A percentile compares a stretch with the other conserved stretches of the same genome.
Conservation (phyloP, 2,888 invertebrate species). For the Amphipoea lucens region DNA sequence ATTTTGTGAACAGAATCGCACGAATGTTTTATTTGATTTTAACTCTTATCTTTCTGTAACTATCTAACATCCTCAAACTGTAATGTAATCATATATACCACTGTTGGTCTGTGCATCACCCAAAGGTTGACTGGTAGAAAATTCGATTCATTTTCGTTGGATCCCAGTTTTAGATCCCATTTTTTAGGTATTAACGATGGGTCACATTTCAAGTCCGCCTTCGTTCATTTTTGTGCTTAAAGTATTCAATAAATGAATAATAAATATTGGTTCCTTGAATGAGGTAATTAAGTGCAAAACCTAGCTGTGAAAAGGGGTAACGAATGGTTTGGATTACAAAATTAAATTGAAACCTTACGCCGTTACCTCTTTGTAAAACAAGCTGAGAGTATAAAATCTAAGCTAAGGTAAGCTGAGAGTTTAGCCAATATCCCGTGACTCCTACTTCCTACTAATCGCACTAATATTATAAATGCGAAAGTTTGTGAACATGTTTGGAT, state of each 20-base stretch:
- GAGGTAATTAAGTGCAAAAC: neutral
- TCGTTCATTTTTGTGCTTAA: neutral
- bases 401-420: neutral
- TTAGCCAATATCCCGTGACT: neutral
- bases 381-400: too few relatives aligned
- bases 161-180: too few relatives aligned
- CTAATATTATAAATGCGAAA: too few relatives aligned
- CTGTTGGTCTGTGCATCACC: neutral
- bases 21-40: too few relatives aligned
- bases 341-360: constrained; percentile 1
- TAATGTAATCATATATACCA: too few relatives aligned
- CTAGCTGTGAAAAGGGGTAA: neutral
- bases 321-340: neutral
- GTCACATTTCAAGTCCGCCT: neutral
- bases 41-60: too few relatives aligned
- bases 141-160: too few relatives aligned
- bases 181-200: too few relatives aligned
- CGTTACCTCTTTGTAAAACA: neutral
- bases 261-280: neutral
- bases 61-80: too few relatives aligned
- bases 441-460: too few relatives aligned
- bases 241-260: neutral
- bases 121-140: neutral
- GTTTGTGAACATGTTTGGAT: too few relatives aligned
- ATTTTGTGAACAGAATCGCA: too few relatives aligned